Evolutionary conservation across 2,797 vertebrate species (phyloP).

Genomic region (Mallotus villosus): DNA sequence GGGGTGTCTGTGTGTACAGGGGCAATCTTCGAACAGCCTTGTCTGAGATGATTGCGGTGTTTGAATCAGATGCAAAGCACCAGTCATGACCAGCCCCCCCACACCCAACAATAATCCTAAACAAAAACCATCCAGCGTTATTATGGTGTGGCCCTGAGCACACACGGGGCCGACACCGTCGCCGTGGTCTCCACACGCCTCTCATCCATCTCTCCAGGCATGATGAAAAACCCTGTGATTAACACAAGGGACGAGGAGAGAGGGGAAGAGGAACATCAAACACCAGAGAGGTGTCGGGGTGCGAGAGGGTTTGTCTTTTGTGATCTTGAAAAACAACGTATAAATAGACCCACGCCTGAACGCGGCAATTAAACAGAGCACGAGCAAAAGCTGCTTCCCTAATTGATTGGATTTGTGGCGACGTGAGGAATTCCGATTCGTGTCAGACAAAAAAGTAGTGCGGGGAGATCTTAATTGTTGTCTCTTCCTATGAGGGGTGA

Average conservation of each 20-base stretch:
- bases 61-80: neutral
- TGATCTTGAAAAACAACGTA: slow-evolving; percentile 8
- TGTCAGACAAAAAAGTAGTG: neutral
- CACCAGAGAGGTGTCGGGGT: too few species aligned
- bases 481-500: neutral
- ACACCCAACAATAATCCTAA: neutral
- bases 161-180: too few species aligned
- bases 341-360: slow-evolving; percentile 14
- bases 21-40: neutral
- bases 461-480: neutral
- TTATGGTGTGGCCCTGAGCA: too few species aligned
- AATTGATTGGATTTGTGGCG: neutral
- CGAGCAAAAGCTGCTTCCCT: neutral
- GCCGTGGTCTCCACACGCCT: too few species aligned
- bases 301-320: neutral
- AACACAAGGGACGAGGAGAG: neutral
- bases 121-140: too few species aligned
- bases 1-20: neutral
- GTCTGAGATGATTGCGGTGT: neutral
- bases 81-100: neutral
- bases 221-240: neutral
- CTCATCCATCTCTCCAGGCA: neutral
- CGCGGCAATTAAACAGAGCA: neutral
- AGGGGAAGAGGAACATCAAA: neutral
- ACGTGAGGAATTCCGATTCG: neutral